Evolutionary conservation across 2,888 invertebrate genomes (phyloP), one percentile per base, ranked within the genome.

Genomic region (Netelia fuscicornis): DNA sequence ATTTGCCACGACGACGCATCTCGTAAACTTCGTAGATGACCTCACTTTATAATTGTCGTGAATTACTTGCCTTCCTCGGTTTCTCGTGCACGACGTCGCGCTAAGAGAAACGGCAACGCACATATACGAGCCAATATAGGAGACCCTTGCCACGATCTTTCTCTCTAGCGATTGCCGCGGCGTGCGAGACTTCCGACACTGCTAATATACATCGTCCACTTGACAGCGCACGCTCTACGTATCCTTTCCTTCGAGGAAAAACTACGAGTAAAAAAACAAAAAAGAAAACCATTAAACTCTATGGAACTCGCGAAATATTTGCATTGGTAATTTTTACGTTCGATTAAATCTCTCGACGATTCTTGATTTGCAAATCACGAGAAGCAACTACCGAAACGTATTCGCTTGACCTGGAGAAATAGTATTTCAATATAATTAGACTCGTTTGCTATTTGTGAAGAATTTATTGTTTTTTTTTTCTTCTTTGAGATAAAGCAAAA

Each of bases 1-100:
- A 93, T 92, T 92, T 91, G 93, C 92, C 92, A 90, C 92, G 91
- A 90, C 93, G 92, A 92, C 93, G 92, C 91, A 91, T 93, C 92
- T 93, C 91, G 92, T 92, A 93, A 93, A 92, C 92, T 92, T 90
- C 90, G 90, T 90, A 90, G 93, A 93, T 93, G 93, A 93, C 93
- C 93, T 93, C 93, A 93, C 93, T 93, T 93, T 93, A 90, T 92
- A 93, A 93, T 93, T 93, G 93, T 92, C 92, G 86, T 86, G 91
- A 91, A 92, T 91, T 92, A 89, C 90, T 89, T 86, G 88, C 80
- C 87, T 82, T 83, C 86, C 70, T 84, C 81, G 86, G 80, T 85
- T 85, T 78, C 74, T 25, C 54, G 58, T 48, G 70, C 68, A 81
- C 84, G 70, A 76, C 84, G 72, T 84, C 71, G 83, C 71, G 83